Evolutionary conservation across 1,140 invertebrate species (phyloP).

Genomic region (Drosophila ohnishii): DNA sequence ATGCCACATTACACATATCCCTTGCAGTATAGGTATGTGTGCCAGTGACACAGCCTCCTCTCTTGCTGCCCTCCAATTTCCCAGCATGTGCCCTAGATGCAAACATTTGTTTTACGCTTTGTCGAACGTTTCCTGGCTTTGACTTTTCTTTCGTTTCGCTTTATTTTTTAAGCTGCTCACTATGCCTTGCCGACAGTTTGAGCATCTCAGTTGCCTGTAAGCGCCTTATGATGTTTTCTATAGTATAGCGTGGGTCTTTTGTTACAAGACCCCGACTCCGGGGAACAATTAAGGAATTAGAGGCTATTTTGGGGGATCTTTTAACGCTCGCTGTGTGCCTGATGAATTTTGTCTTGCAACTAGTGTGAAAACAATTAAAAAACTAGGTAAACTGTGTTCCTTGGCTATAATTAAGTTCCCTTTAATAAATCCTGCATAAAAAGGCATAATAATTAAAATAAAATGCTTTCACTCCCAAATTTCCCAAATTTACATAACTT

Average conservation of each 20-base stretch:
- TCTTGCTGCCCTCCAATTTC: not conserved
- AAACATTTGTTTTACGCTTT: conserved; percentile 51
- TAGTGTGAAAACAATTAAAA: not conserved
- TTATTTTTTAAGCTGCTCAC: conserved; percentile 10
- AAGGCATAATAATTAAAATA: not conserved
- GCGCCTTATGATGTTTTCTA: conserved; percentile 20
- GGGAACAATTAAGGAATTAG: conserved; percentile 22
- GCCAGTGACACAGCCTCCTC: conserved; percentile 13
- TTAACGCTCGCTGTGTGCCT: not conserved
- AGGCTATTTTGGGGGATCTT: not conserved
- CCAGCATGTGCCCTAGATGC: not conserved
- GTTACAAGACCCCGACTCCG: not conserved
- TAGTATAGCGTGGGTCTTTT: not conserved
- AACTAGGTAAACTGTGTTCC: too few species aligned
- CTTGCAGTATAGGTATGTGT: conserved; percentile 15
- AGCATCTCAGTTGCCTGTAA: conserved; percentile 26
- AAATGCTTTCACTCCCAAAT: not conserved
- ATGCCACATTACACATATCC: conserved; percentile 32
- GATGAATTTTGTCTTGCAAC: too few species aligned
- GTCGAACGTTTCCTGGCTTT: conserved; percentile 14
- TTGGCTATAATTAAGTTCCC: not conserved
- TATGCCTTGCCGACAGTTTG: not conserved
- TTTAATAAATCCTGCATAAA: not conserved
- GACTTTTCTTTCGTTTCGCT: conserved; percentile 6
- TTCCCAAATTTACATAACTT: not conserved